phyloP scores from a whole-genome alignment of 2,888 invertebrate species.

The Eubasilissa splendida region DNA sequence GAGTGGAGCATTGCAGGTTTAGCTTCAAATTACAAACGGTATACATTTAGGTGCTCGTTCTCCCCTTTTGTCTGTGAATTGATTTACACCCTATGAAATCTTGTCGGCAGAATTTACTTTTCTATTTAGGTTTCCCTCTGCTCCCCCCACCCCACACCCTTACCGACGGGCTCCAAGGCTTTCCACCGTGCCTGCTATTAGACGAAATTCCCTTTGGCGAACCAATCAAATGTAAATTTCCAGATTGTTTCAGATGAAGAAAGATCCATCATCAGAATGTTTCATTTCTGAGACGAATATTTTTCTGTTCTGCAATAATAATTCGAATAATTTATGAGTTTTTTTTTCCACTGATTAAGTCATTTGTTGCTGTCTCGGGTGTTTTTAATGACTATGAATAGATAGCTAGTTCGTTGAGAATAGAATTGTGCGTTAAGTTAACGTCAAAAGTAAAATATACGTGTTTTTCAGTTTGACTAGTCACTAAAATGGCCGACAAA shows the following conservation, averaged over 20 bases:
- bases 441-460: too few species aligned
- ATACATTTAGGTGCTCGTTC: conserved; percentile 25
- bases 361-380: too few species aligned
- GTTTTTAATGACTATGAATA: too few species aligned
- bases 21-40: background rate
- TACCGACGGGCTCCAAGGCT: background rate
- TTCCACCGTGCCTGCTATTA: background rate
- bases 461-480: too few species aligned
- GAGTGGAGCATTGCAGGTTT: too few species aligned
- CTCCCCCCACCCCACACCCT: background rate
- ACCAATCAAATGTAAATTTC: conserved; percentile 4
- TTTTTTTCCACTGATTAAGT: too few species aligned
- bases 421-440: too few species aligned
- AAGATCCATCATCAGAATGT: background rate
- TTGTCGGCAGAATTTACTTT: conserved; percentile 53
- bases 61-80: conserved; percentile 56
- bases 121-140: conserved; percentile 49
- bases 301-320: background rate
- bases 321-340: too few species aligned
- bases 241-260: background rate
- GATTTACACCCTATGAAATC: conserved; percentile 55
- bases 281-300: background rate
- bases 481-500: too few species aligned
- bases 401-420: too few species aligned
- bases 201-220: background rate